Base-by-base conservation (phyloP, 2,113 vertebrate species). In the Mesoclemmys tuberculata region DNA sequence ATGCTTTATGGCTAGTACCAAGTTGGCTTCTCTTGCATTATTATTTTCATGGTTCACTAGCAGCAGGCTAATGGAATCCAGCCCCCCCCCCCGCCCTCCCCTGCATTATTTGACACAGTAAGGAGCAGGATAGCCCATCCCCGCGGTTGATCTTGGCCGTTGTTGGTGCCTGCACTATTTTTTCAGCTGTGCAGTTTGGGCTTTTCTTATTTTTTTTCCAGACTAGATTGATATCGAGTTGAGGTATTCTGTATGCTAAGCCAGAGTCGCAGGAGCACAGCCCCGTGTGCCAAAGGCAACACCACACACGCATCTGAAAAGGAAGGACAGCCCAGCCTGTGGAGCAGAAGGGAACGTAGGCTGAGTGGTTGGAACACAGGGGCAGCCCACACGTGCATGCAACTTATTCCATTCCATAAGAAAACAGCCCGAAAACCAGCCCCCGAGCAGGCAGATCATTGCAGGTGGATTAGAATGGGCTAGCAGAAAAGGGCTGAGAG, bases 101-200 rank as follows among this genome's bases (percentile, higher is more conserved):
- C 89, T n/a, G n/a, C 86, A 38, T 41, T 9, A 80, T 82, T 5
- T 75, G 24, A 75, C 41, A 75, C 22, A 75, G 74, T 44, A 26
- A 26, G 2, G 82, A 44, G 92, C 51, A 89, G 16, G 10, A 89
- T 71, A 90, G 88, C 92, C 85, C 31, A 71, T 84, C 94, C 85
- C 85, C 1, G 85, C 87, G 94, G 93, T 94, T 95, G 96, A 71
- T 95, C 84, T 96, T 93, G 97, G 96, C 97, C 82, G 77, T 87
- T 6, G 0, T 7, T 58, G 51, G 71, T 84, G 29, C 93, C 56
- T 14, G 8, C 78, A 3, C 82, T 97, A n/a, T 97, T 98, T 97
- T 95, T 92, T 56, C 97, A 97, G 97, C 96, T 97, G 97, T 87
- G 71, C 80, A 48, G 0, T 80, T 94, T 58, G 80, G 82, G 91